Percentiles rank a stretch among this genome's conserved stretches.
Evolutionary conservation across 2,888 invertebrate genomes (phyloP).

Genomic region (Unio delphinus): DNA sequence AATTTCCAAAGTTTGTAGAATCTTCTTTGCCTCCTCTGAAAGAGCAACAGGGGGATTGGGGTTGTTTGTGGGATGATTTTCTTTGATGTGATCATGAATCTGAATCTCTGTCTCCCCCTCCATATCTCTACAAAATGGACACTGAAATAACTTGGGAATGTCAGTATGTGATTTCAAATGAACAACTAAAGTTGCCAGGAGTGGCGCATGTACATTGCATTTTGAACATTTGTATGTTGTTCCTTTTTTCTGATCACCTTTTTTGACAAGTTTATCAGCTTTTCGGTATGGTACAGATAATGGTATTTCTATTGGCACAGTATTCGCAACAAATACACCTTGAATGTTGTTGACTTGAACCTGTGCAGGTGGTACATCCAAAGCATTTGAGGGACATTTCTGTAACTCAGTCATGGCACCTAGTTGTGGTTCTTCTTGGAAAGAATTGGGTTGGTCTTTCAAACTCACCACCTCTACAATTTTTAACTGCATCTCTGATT

Average conservation of each 20-base stretch:
- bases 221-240: conserved; percentile 59
- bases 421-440: neutral
- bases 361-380: conserved; percentile 1
- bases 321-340: no score
- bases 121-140: conserved; percentile 57
- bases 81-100: conserved; percentile 53
- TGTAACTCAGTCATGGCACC: neutral
- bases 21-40: conserved; percentile 55
- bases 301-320: no score
- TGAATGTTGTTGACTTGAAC: neutral
- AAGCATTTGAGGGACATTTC: neutral
- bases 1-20: conserved; percentile 49
- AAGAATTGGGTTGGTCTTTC: conserved; percentile 19
- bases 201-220: conserved; percentile 61
- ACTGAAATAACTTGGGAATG: conserved; percentile 53
- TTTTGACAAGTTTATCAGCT: neutral
- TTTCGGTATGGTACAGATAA: no score
- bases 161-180: conserved; percentile 56
- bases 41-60: conserved; percentile 59
- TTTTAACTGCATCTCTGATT: conserved; percentile 39
- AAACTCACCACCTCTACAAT: conserved; percentile 60
- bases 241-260: conserved; percentile 14
- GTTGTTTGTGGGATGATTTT: conserved; percentile 51
- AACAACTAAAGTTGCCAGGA: conserved; percentile 57
- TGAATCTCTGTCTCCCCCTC: conserved; percentile 53